A percentile compares a stretch with the other conserved stretches of the same genome.
These are phyloP conservation scores for Rattus rattus DNA, from an alignment of 2,113 vertebrate species.

Conservation along the genomic window DNA sequence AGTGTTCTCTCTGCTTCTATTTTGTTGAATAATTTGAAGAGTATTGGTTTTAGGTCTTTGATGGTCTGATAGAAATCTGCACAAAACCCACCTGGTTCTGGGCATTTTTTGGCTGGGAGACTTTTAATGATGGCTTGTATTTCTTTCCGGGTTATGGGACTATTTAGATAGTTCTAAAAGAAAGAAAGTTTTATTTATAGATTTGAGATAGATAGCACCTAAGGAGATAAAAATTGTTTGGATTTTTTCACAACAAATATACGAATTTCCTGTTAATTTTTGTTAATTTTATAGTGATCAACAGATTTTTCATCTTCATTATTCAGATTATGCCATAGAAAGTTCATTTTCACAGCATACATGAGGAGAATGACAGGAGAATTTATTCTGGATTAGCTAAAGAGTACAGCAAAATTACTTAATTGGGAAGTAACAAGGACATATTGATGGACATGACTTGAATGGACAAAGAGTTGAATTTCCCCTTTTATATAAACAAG, in stretches of 20 bases:
- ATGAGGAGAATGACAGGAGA: background rate
- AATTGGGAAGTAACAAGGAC: background rate
- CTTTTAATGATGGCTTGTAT: too few species aligned
- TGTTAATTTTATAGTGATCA: background rate
- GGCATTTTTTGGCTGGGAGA: too few species aligned
- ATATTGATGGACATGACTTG: background rate
- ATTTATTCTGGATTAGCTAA: background rate
- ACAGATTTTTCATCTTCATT: background rate
- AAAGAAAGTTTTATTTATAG: background rate
- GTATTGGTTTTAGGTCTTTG: too few species aligned
- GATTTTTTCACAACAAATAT: background rate
- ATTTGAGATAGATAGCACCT: background rate
- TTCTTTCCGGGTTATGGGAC: too few species aligned
- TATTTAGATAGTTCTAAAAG: background rate
- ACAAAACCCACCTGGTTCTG: too few species aligned
- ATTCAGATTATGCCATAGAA: background rate
- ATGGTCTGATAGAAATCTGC: too few species aligned
- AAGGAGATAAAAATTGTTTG: background rate
- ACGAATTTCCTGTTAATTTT: background rate
- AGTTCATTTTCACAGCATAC: background rate
- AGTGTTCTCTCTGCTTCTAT: too few species aligned
- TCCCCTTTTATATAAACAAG: background rate
- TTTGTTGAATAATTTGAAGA: too few species aligned
- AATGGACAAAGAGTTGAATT: background rate
- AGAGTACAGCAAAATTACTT: background rate